Percentiles rank a stretch among this genome's conserved stretches.
Evolutionary conservation across 2,888 invertebrate species (phyloP).

Genomic region (Trichacis sp.): DNA sequence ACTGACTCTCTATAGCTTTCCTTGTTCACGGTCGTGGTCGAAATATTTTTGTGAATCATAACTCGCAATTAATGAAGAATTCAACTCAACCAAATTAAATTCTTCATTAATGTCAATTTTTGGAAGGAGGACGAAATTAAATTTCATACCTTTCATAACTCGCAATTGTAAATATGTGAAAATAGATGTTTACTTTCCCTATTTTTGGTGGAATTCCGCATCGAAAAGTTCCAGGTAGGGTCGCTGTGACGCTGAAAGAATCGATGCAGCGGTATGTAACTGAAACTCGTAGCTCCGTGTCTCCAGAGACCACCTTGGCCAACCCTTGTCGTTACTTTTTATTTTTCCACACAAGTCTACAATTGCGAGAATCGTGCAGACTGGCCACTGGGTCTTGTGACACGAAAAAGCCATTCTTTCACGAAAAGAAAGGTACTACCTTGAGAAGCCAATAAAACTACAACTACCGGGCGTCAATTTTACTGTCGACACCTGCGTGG

Average conservation of each 20-base stretch:
- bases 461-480: slow-evolving; percentile 39
- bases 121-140: too few species aligned
- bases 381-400: slow-evolving; percentile 56
- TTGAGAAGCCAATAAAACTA: slow-evolving; percentile 37
- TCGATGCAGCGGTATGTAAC: slow-evolving; percentile 4
- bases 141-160: too few species aligned
- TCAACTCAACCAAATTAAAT: too few species aligned
- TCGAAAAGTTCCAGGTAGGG: too few species aligned
- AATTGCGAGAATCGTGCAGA: slow-evolving; percentile 32
- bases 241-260: background rate
- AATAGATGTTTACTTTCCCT: too few species aligned
- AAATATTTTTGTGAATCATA: too few species aligned
- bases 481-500: slow-evolving; percentile 44
- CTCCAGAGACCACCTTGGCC: slow-evolving; percentile 28
- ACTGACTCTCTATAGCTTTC: too few species aligned
- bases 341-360: slow-evolving; percentile 16
- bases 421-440: slow-evolving; percentile 44
- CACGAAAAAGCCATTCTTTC: slow-evolving; percentile 65
- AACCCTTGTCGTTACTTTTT: slow-evolving; percentile 33
- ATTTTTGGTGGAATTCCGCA: too few species aligned
- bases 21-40: too few species aligned
- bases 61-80: too few species aligned
- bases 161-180: too few species aligned
- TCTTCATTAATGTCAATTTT: too few species aligned
- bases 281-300: slow-evolving; percentile 10